Conservation (phyloP, 1,140 invertebrate species). For the Leptestheria dahalacensis region DNA sequence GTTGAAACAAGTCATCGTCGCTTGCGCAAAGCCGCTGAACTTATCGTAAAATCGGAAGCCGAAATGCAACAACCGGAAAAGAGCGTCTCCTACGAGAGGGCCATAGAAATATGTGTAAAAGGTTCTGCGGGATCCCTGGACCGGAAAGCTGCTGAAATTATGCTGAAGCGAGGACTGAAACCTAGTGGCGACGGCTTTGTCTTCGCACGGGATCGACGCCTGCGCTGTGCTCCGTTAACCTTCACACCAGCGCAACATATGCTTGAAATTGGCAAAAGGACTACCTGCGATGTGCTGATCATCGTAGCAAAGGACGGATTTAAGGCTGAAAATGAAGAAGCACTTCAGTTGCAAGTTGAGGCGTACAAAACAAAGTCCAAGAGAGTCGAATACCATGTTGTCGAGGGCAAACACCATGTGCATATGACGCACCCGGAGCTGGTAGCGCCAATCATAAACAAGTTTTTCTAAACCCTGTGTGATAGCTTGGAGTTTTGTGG, state of each 20-base stretch:
- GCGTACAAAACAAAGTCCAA: slow-evolving; percentile 17
- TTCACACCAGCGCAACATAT: slow-evolving; percentile 19
- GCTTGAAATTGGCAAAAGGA: slow-evolving; percentile 17
- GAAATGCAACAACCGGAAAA: neutral
- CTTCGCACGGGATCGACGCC: slow-evolving; percentile 19
- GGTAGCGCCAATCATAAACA: slow-evolving; percentile 24
- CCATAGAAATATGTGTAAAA: slow-evolving; percentile 20
- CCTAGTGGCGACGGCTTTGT: slow-evolving; percentile 23
- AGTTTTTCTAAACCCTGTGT: slow-evolving; percentile 20
- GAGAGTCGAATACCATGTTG: slow-evolving; percentile 18
- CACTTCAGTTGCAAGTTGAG: slow-evolving; percentile 16
- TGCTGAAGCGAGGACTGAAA: slow-evolving; percentile 23
- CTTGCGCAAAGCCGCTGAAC: slow-evolving; percentile 10
- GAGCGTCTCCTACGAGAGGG: slow-evolving; percentile 19
- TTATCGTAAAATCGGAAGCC: slow-evolving; percentile 13
- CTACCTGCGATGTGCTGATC: slow-evolving; percentile 23
- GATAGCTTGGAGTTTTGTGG: neutral
- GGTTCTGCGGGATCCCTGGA: slow-evolving; percentile 20
- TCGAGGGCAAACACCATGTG: slow-evolving; percentile 29
- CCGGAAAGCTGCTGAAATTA: slow-evolving; percentile 21
- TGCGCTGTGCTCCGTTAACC: slow-evolving; percentile 16
- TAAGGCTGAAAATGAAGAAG: slow-evolving; percentile 16
- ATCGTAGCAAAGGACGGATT: slow-evolving; percentile 21
- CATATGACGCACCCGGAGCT: slow-evolving; percentile 28
- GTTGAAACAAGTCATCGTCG: slow-evolving; percentile 15